Base-by-base conservation (phyloP, 1,140 invertebrate species). In the Leptinotarsa texana region DNA sequence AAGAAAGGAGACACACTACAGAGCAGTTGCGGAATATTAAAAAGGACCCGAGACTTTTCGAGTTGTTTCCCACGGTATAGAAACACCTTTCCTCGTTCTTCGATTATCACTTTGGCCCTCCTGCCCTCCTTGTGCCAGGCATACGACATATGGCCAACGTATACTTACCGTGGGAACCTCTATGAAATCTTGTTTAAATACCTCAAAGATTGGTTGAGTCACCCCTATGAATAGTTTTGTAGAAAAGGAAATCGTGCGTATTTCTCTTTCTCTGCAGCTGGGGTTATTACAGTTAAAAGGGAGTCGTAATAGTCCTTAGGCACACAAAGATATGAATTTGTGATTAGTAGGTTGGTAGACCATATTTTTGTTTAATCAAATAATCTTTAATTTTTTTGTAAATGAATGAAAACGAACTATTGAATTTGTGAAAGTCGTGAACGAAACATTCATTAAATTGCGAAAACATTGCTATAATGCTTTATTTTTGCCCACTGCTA, bases 141-240 rank as follows among this genome's bases (percentile, higher is more conserved):
- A 74, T 73, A 77, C 76, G 78, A 77, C 76, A 75, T 77, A 78
- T 77, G 76, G 76, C 49, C 74, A 78, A 78, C 78, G 77, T 66
- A 57, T 57, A 72, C 72, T 75, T 67, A 79, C 72, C 76, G 76
- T 78, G 76, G 77, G 77, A 80, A 79, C 33, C 68, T 18, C 24
- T 74, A 69, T 42, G 67, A 69, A 75, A 69, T 69, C 67, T 75
- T 69, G 67, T 75, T 69, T 61, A 73, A 76, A 76, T 76, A 74
- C 75, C 75, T 72, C 47, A 69, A 75, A 75, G 74, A 72, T 75
- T 72, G 72, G 65, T 61, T 62, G 71, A 76, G 68, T 74, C 66
- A 73, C 74, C 75, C 75, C 66, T 76, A 73, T 73, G 71, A 73
- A 73, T 73, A 73, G 51, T 65, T 65, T 21, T 65, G 33, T 73